Evolutionary conservation across 2,113 vertebrate genomes (phyloP).

Genomic region (Rattus rattus): DNA sequence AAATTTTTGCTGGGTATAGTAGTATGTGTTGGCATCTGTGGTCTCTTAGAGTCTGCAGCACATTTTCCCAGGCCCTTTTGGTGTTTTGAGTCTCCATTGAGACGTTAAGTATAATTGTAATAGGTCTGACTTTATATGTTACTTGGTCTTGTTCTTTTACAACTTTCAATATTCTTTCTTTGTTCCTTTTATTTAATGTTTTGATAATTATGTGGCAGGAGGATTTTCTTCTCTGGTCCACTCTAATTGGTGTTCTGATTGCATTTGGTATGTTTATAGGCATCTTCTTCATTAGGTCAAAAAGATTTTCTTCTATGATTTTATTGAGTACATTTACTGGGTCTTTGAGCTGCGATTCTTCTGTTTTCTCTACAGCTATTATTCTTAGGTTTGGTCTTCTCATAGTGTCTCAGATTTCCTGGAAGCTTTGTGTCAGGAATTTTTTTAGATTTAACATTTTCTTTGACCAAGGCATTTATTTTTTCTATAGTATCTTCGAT

Average conservation of each 20-base stretch:
- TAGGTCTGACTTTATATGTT: neutral
- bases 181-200: neutral
- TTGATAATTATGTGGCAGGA: neutral
- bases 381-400: neutral
- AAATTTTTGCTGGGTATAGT: neutral
- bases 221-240: neutral
- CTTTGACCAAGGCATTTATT: neutral
- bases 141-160: neutral
- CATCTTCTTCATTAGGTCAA: neutral
- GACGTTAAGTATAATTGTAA: neutral
- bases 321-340: neutral
- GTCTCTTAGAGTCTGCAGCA: neutral
- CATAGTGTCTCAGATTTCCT: neutral
- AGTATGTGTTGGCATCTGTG: neutral
- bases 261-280: neutral
- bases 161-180: neutral
- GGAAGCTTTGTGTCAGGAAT: neutral
- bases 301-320: neutral
- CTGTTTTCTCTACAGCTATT: neutral
- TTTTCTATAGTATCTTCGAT: neutral
- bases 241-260: neutral
- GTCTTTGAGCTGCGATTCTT: neutral
- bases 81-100: neutral
- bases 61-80: neutral
- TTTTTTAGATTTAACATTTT: neutral